Conservation (phyloP, 37 sponge, comb jelly and placozoan genomes). For the Chondrilla cf. caribensis region DNA sequence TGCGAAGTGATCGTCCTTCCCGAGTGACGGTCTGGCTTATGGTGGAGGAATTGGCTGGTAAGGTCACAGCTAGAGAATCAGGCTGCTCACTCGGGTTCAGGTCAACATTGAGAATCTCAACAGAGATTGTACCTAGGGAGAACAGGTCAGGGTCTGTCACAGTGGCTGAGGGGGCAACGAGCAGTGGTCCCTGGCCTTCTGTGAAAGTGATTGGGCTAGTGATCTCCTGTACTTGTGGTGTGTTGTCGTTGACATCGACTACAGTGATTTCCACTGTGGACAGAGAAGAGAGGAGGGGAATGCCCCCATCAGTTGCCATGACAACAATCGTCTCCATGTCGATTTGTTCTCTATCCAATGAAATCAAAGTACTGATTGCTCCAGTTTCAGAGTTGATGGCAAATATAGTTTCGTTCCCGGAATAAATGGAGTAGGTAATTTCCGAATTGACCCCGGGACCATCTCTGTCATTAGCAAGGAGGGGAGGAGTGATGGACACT, state of each 20-base stretch:
- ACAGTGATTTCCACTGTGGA: slow-evolving; percentile 36
- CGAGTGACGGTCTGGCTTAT: background rate
- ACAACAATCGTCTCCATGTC: slow-evolving; percentile 25
- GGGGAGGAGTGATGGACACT: slow-evolving; percentile 28
- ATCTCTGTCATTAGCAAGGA: slow-evolving; percentile 40
- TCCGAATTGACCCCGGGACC: slow-evolving; percentile 38
- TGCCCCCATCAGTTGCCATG: slow-evolving; percentile 43
- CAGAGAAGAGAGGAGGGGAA: slow-evolving; percentile 32
- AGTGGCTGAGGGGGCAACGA: slow-evolving; percentile 9
- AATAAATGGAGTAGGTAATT: slow-evolving; percentile 25
- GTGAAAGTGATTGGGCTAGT: slow-evolving; percentile 21
- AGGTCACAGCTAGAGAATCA: slow-evolving; percentile 36
- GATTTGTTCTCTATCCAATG: slow-evolving; percentile 34
- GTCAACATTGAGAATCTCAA: slow-evolving; percentile 7
- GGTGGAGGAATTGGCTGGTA: background rate
- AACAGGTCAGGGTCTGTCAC: slow-evolving; percentile 57
- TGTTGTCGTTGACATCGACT: slow-evolving; percentile 58
- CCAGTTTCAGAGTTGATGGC: slow-evolving; percentile 37
- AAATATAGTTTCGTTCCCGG: slow-evolving; percentile 25
- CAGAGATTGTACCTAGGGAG: slow-evolving; percentile 19
- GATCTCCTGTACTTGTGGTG: slow-evolving; percentile 5
- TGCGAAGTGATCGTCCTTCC: slow-evolving; percentile 17
- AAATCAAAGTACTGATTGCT: background rate
- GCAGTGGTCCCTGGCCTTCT: slow-evolving; percentile 37
- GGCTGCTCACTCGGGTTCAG: slow-evolving; percentile 5